phyloP scores from a whole-genome alignment of 1,140 invertebrate genomes.

The Cydia splendana region DNA sequence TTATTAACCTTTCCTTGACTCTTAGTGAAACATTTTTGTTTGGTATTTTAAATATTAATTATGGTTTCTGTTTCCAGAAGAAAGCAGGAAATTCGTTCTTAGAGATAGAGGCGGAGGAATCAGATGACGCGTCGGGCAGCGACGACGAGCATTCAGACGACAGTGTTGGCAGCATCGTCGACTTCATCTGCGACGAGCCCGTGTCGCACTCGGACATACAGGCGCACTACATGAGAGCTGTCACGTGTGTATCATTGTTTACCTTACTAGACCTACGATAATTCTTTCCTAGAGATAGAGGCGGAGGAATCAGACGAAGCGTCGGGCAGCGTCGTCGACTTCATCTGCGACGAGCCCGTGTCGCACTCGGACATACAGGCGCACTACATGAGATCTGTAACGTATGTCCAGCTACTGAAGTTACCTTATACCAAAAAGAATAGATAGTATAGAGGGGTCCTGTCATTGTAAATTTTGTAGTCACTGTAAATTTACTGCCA shows the following conservation, averaged over 20 bases:
- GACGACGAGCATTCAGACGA: slow-evolving; percentile 70
- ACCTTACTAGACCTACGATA: neutral
- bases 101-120: slow-evolving; percentile 81
- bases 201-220: slow-evolving; percentile 77
- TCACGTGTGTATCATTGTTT: slow-evolving; percentile 66
- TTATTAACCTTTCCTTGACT: too few relatives aligned
- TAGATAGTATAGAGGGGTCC: too few relatives aligned
- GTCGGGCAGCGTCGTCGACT: slow-evolving; percentile 59
- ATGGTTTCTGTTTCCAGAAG: slow-evolving; percentile 48
- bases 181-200: slow-evolving; percentile 75
- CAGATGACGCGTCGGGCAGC: slow-evolving; percentile 58
- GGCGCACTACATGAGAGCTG: slow-evolving; percentile 81
- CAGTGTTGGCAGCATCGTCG: slow-evolving; percentile 61
- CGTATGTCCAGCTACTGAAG: slow-evolving; percentile 53
- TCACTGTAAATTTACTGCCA: too few relatives aligned
- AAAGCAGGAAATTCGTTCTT: slow-evolving; percentile 76
- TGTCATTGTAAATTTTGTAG: too few relatives aligned
- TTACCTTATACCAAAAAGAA: too few relatives aligned
- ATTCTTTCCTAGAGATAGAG: neutral
- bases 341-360: slow-evolving; percentile 71
- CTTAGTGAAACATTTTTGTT: too few relatives aligned
- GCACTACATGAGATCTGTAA: slow-evolving; percentile 82
- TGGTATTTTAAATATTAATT: too few relatives aligned
- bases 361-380: slow-evolving; percentile 79
- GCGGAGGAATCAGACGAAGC: slow-evolving; percentile 44